A percentile compares a stretch with the other conserved stretches of the same genome.
These are phyloP conservation scores for Ciconia maguari DNA, from an alignment of 2,113 vertebrate species.

Conservation along the genomic window DNA sequence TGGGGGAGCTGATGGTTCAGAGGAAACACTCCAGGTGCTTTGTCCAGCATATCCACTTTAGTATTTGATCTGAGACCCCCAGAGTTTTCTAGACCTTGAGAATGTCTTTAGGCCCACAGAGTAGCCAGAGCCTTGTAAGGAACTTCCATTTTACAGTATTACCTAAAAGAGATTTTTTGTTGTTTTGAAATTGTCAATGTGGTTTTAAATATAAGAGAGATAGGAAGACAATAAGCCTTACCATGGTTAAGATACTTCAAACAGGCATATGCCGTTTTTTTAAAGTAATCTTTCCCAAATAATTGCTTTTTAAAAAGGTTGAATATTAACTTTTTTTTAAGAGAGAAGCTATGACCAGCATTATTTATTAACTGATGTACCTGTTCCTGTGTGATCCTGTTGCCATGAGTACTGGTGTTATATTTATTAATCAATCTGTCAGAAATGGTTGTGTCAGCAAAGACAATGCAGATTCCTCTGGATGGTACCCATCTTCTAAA, in stretches of 20 bases:
- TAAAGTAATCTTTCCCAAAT: background rate
- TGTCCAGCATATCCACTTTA: background rate
- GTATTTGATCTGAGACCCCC: background rate
- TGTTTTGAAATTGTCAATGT: background rate
- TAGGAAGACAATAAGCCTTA: background rate
- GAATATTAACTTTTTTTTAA: background rate
- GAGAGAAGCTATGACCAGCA: background rate
- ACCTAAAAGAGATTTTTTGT: background rate
- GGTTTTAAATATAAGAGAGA: background rate
- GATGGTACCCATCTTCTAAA: background rate
- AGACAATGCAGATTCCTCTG: background rate
- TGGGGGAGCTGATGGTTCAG: background rate
- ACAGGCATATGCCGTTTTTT: background rate
- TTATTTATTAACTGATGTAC: background rate
- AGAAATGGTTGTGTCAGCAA: conserved; percentile 19
- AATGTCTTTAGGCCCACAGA: background rate
- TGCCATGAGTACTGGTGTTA: background rate
- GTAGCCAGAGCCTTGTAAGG: background rate
- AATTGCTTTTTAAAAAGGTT: background rate
- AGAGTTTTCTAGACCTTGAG: background rate
- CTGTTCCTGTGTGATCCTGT: background rate
- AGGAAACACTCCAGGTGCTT: background rate
- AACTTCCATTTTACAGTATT: background rate
- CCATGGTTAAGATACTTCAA: background rate
- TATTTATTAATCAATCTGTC: conserved; percentile 33